These are phyloP conservation scores for Periparus ater DNA, from an alignment of 2,797 vertebrate genomes.

Conservation along the genomic window DNA sequence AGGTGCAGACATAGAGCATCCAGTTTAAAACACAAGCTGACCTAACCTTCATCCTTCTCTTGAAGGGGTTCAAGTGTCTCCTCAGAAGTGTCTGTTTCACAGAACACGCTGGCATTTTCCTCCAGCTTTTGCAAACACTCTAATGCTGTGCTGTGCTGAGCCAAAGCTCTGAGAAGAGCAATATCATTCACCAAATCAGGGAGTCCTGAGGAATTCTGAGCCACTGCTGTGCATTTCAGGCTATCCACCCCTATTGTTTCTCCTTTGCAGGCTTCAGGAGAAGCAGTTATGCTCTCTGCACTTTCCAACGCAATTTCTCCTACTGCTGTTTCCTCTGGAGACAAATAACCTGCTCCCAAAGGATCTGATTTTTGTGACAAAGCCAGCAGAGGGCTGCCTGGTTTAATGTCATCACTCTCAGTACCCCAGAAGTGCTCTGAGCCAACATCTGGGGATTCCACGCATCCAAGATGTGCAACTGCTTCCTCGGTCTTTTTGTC, in stretches of 20 bases:
- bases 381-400: not conserved
- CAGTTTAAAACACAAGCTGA: not conserved
- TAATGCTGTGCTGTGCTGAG: constrained; percentile 71
- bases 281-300: not conserved
- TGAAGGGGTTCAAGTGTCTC: not conserved
- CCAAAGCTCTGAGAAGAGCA: constrained; percentile 66
- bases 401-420: not conserved
- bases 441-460: not conserved
- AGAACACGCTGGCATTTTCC: not conserved
- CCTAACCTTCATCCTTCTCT: constrained; percentile 67
- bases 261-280: not conserved
- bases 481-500: not conserved
- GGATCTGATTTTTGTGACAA: not conserved
- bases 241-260: not conserved
- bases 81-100: not conserved
- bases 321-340: not conserved
- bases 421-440: not conserved
- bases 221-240: not conserved
- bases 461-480: not conserved
- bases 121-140: constrained; percentile 70
- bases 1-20: not conserved
- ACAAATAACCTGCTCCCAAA: not conserved
- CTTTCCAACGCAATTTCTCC: not conserved
- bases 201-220: constrained; percentile 19
- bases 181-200: constrained; percentile 43